phyloP scores from a whole-genome alignment of 2,113 vertebrate genomes.

The Dasyurus viverrinus region DNA sequence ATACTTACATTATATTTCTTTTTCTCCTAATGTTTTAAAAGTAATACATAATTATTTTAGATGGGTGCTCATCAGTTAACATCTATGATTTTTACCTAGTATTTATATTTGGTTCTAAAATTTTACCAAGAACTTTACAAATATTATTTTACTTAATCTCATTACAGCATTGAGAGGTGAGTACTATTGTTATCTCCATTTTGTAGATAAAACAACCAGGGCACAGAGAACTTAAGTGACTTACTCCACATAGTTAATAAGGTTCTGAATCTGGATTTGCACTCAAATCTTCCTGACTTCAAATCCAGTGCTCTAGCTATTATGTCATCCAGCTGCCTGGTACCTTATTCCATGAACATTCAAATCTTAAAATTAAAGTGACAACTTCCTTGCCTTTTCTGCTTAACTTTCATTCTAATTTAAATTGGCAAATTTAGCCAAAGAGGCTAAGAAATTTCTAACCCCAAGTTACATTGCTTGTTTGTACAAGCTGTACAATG shows the following conservation, averaged over 20 bases:
- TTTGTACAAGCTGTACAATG: no score
- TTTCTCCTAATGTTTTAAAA: not conserved
- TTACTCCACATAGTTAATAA: not conserved
- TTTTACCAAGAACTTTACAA: not conserved
- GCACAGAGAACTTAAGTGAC: not conserved
- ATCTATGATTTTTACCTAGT: not conserved
- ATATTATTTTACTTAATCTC: not conserved
- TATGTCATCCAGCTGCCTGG: not conserved
- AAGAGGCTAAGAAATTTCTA: not conserved
- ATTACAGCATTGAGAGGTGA: not conserved
- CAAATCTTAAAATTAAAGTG: not conserved
- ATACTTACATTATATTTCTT: not conserved
- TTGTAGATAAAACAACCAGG: not conserved
- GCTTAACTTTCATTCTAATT: not conserved
- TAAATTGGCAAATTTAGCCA: not conserved
- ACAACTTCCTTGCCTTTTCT: not conserved
- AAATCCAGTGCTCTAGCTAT: not conserved
- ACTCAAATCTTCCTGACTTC: not conserved
- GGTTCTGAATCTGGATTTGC: not conserved
- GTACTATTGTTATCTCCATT: not conserved
- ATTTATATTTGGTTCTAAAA: not conserved
- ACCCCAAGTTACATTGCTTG: not conserved
- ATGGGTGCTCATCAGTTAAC: not conserved
- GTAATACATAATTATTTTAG: not conserved
- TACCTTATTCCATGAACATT: not conserved